Conservation (phyloP, 2,113 vertebrate genomes). For the Pollimyrus isidori region DNA sequence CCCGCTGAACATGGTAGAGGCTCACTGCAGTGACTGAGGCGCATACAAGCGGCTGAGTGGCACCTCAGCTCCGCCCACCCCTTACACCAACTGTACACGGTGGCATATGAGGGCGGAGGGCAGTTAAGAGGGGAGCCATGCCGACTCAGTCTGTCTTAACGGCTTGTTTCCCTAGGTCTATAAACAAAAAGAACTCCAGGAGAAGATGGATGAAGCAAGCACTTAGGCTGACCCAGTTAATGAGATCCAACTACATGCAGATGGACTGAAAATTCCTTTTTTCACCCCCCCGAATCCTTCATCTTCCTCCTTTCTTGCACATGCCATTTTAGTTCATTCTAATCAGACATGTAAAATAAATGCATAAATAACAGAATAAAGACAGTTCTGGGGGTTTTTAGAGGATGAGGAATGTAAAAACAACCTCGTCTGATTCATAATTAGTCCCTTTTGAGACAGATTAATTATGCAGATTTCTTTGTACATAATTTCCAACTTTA, state of each 20-base stretch:
- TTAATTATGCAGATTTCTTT: neutral
- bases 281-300: neutral
- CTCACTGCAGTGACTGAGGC: neutral
- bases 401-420: neutral
- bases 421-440: neutral
- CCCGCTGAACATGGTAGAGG: neutral
- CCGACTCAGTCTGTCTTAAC: constrained; percentile 26
- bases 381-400: neutral
- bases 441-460: neutral
- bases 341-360: neutral
- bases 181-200: constrained; percentile 1
- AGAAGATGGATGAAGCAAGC: constrained; percentile 29
- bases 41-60: neutral
- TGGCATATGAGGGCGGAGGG: neutral
- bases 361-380: neutral
- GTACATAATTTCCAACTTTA: neutral
- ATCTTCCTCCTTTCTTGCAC: neutral
- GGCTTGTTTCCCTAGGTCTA: constrained; percentile 4
- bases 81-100: neutral
- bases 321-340: neutral
- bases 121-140: neutral
- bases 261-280: neutral
- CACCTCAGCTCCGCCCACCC: neutral
- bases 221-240: constrained; percentile 24
- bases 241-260: constrained; percentile 26